Conservation (phyloP, 2,797 vertebrate genomes). For the Sebastes jordani region DNA sequence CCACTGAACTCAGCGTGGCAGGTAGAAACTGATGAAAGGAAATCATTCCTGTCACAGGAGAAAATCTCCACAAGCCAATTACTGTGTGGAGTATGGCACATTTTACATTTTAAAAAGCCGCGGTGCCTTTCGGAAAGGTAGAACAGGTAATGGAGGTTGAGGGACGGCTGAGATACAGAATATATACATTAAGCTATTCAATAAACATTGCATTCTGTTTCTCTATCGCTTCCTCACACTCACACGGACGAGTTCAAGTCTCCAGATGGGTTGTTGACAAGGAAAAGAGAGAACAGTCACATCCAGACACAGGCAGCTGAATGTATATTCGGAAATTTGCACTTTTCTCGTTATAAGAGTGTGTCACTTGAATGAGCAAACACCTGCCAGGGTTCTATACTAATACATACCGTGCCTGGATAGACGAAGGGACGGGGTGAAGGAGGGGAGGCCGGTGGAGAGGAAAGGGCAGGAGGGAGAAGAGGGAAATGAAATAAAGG, state of each 20-base stretch:
- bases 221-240: not conserved
- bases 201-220: constrained; percentile 54
- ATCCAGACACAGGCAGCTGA: constrained; percentile 62
- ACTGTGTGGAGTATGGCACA: constrained; percentile 48
- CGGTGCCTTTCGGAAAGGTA: constrained; percentile 27
- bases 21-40: constrained; percentile 72
- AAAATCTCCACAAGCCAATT: constrained; percentile 73
- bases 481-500: constrained; percentile 1
- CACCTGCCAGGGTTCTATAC: constrained; percentile 72
- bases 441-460: not conserved
- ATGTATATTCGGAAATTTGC: constrained; percentile 77
- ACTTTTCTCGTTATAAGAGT: constrained; percentile 81
- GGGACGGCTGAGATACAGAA: constrained; percentile 51
- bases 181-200: constrained; percentile 68
- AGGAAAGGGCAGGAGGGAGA: constrained; percentile 8
- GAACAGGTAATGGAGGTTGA: constrained; percentile 55
- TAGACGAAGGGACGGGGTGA: constrained; percentile 40
- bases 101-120: constrained; percentile 65
- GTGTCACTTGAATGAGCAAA: constrained; percentile 78
- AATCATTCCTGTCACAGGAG: constrained; percentile 68
- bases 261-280: constrained; percentile 76
- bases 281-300: constrained; percentile 62
- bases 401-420: constrained; percentile 59
- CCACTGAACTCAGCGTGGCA: constrained; percentile 72
- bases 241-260: constrained; percentile 43